phyloP scores from a whole-genome alignment of 1,140 invertebrate genomes.

The Procambarus virginalis region DNA sequence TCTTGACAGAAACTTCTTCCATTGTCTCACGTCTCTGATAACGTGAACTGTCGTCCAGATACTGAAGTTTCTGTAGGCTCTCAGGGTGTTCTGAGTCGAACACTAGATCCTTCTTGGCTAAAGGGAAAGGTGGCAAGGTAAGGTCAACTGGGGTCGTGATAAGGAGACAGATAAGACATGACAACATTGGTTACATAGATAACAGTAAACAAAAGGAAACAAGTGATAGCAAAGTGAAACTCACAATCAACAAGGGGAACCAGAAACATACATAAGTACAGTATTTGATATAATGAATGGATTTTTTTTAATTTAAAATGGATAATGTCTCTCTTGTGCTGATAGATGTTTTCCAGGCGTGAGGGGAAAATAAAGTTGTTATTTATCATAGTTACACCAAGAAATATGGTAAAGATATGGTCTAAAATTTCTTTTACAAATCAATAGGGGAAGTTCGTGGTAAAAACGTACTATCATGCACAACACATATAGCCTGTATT shows the following conservation, averaged over 20 bases:
- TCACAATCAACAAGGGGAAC: background rate
- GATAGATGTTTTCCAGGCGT: background rate
- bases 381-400: background rate
- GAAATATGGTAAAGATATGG: background rate
- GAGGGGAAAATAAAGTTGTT: background rate
- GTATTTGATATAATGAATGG: background rate
- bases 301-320: background rate
- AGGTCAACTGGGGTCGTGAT: slow-evolving; percentile 24
- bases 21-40: slow-evolving; percentile 88
- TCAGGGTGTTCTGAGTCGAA: slow-evolving; percentile 90
- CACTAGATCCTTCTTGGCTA: slow-evolving; percentile 88
- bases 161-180: background rate
- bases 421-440: background rate
- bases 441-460: background rate
- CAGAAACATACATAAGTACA: background rate
- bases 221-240: background rate
- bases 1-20: slow-evolving; percentile 85
- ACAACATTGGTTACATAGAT: background rate
- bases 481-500: background rate
- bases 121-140: slow-evolving; percentile 50
- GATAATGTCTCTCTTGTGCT: background rate
- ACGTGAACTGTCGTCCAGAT: slow-evolving; percentile 89
- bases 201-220: background rate
- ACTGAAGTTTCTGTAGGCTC: slow-evolving; percentile 91
- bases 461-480: slow-evolving; percentile 15